Percentiles rank a stretch among this genome's conserved stretches.
Conservation (phyloP, 2,888 invertebrate species). For the Parapristionchus giblindavisi region DNA sequence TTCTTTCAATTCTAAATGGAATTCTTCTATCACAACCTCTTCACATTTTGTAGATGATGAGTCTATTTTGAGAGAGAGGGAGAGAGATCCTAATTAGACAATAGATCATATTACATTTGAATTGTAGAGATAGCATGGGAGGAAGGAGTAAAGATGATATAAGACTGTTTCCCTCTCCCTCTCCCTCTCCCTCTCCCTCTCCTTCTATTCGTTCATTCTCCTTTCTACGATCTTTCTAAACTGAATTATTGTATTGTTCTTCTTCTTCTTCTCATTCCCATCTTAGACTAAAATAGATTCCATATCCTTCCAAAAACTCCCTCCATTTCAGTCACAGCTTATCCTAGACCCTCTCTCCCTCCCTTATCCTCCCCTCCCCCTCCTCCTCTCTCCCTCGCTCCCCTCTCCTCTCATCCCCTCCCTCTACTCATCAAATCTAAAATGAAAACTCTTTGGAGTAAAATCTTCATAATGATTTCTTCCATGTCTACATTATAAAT, state of each 20-base stretch:
- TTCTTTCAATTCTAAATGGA: too few species aligned
- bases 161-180: slow-evolving; percentile 12
- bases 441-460: neutral
- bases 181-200: neutral
- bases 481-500: too few species aligned
- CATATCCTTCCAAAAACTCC: slow-evolving; percentile 2
- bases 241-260: slow-evolving; percentile 35
- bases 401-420: neutral
- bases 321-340: neutral
- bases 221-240: slow-evolving; percentile 36
- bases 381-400: neutral
- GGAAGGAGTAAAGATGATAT: slow-evolving; percentile 21
- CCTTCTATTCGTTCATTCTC: slow-evolving; percentile 1
- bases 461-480: too few species aligned
- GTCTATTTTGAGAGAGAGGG: too few species aligned
- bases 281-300: neutral
- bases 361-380: neutral
- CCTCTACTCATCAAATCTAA: neutral
- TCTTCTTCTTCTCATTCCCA: slow-evolving; percentile 36
- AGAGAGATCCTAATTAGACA: too few species aligned
- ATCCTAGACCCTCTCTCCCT: neutral
- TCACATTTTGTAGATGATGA: too few species aligned
- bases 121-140: neutral
- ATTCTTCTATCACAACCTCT: too few species aligned
- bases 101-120: too few species aligned